Percentiles rank a stretch among this genome's conserved stretches.
Conservation (phyloP, 1,140 invertebrate genomes). For the Pinna nobilis region DNA sequence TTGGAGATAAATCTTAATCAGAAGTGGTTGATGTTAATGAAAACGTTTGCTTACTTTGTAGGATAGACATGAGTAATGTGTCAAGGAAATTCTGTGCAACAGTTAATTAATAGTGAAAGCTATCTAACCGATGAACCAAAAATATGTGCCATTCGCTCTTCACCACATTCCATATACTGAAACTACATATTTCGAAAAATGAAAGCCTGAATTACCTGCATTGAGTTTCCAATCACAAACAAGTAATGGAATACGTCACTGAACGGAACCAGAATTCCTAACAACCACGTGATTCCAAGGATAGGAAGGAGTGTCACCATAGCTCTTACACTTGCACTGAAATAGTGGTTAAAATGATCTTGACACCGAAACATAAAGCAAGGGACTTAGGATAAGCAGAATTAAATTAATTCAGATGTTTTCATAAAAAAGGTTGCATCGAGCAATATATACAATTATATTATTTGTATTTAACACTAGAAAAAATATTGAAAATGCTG, state of each 20-base stretch:
- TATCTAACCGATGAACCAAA: background rate
- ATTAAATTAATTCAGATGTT: too few species aligned
- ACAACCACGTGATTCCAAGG: slow-evolving; percentile 55
- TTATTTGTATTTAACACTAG: too few species aligned
- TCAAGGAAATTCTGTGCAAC: too few species aligned
- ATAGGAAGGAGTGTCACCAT: slow-evolving; percentile 57
- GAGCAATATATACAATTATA: too few species aligned
- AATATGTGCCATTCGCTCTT: background rate
- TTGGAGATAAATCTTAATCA: too few species aligned
- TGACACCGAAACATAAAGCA: slow-evolving; percentile 1
- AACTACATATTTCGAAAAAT: too few species aligned
- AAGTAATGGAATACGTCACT: slow-evolving; percentile 56
- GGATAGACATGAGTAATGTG: too few species aligned
- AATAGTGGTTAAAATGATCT: background rate
- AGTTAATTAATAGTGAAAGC: background rate
- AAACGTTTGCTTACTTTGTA: too few species aligned
- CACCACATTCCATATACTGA: background rate
- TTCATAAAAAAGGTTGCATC: too few species aligned
- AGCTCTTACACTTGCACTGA: slow-evolving; percentile 55
- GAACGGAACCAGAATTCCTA: slow-evolving; percentile 55
- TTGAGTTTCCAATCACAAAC: slow-evolving; percentile 58
- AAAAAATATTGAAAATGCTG: too few species aligned
- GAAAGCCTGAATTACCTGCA: slow-evolving; percentile 42
- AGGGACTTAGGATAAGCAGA: too few species aligned
- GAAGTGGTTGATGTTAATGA: too few species aligned